Evolutionary conservation across 2,113 vertebrate genomes (phyloP), one percentile per base, ranked within the genome.

Genomic region (Oncorhynchus mykiss): DNA sequence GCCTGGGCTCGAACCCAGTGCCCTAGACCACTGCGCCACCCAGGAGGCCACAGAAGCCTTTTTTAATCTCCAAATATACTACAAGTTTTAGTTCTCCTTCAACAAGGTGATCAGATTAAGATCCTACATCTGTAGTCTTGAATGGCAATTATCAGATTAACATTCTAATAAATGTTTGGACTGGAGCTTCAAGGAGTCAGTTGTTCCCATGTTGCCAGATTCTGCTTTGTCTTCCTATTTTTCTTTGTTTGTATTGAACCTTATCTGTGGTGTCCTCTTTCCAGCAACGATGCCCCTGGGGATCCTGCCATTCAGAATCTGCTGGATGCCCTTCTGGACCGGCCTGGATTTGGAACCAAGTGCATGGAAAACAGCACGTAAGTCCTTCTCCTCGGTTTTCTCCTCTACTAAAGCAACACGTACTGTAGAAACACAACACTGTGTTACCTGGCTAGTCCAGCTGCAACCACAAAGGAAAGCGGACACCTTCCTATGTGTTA

Each of bases 271-370:
- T 31, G 68, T 24, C 45, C 45, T 70, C 34, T 22, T 22, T 62
- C 12, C 88, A 98, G 96, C 57, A 93, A 97, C 0, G 96, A 97
- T 0, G 90, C 91, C 0, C 94, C 92, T 0, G 92, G 89, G 31
- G 89, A 93, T 59, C 71, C 89, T 0, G 80, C 62, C 5, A 78
- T 88, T 0, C 67, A 87, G 6, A 88, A 69, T 71, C 88, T 98
- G 45, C 88, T 96, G 2, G 54, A 85, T 0, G 91, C 93, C 0
- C 90, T 98, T 54, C 88, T 97, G 72, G 87, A 84, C 0, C 90
- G 88, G 39, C 95, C 95, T 0, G 94, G 95, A 1, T 95, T 97
- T 18, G 94, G 93, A 31, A 93, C 91, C 8, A 86, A 86, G 57
- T 88, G 91, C 78, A 87, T 93, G 90, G 86, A 86, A 48, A 87